phyloP scores from a whole-genome alignment of 2,888 invertebrate genomes.

The Oscheius sp. region DNA sequence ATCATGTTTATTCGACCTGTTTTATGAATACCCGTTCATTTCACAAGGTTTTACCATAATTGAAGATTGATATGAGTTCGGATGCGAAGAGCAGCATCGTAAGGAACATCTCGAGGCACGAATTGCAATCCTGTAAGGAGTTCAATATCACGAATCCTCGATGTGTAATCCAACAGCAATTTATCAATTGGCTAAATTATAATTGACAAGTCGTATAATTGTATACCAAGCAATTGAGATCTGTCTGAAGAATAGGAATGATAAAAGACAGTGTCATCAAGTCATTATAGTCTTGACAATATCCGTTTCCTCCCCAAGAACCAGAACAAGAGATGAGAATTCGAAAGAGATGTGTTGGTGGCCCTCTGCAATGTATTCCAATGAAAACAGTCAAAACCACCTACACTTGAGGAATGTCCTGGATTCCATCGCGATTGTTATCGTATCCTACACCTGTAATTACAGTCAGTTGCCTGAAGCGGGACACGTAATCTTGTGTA shows the following conservation, averaged over 20 bases:
- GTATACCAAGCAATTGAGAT: conserved; percentile 28
- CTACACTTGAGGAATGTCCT: conserved; percentile 5
- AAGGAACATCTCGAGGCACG: not conserved
- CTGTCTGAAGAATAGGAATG: conserved; percentile 21
- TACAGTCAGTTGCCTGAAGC: conserved; percentile 36
- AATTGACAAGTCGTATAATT: not conserved
- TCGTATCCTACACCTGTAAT: conserved; percentile 41
- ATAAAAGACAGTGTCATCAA: conserved; percentile 26
- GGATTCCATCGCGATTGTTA: conserved; percentile 36
- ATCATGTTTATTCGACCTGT: not conserved
- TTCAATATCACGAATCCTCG: conserved; percentile 24
- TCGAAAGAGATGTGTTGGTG: conserved; percentile 29
- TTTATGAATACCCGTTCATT: conserved; percentile 3
- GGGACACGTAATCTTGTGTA: conserved; percentile 35
- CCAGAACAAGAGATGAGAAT: conserved; percentile 10
- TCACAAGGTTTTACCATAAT: conserved; percentile 1
- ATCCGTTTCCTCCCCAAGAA: conserved; percentile 5
- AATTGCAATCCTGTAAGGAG: conserved; percentile 15
- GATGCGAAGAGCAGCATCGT: not conserved
- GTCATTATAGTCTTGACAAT: conserved; percentile 15
- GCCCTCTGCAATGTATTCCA: conserved; percentile 3
- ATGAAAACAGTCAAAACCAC: not conserved
- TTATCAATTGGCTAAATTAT: conserved; percentile 16
- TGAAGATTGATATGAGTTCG: conserved; percentile 26
- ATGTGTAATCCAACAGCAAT: conserved; percentile 27